phyloP scores from a whole-genome alignment of 2,888 invertebrate species.

The Drosophila aldrichi region DNA sequence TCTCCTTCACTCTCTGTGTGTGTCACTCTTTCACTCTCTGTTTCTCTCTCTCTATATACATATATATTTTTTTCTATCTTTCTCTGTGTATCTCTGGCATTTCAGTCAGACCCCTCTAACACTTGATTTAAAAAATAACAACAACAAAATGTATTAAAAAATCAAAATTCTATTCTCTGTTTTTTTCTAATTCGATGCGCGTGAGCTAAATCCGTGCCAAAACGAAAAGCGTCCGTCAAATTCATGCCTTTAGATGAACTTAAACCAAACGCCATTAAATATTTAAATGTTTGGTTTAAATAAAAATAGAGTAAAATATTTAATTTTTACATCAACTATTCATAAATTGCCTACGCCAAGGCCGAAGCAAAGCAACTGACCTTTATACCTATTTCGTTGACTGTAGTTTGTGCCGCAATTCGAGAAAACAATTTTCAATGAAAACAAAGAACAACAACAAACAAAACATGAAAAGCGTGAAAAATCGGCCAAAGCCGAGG shows the following conservation, averaged over 20 bases:
- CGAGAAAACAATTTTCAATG: slow-evolving; percentile 18
- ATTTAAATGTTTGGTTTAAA: slow-evolving; percentile 45
- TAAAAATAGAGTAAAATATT: slow-evolving; percentile 32
- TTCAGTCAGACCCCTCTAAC: slow-evolving; percentile 15
- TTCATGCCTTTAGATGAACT: slow-evolving; percentile 84
- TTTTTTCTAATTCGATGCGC: slow-evolving; percentile 53
- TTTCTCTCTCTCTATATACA: neutral
- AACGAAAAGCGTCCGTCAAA: slow-evolving; percentile 85
- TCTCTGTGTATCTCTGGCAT: slow-evolving; percentile 26
- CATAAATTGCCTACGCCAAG: slow-evolving; percentile 22
- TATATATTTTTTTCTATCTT: neutral
- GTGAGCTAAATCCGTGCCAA: slow-evolving; percentile 82
- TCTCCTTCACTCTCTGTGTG: slow-evolving; percentile 5
- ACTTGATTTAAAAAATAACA: slow-evolving; percentile 2
- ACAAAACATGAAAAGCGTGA: neutral
- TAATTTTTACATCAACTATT: slow-evolving; percentile 31
- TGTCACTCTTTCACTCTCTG: neutral
- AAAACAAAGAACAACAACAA: slow-evolving; percentile 19
- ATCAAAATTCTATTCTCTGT: slow-evolving; percentile 38
- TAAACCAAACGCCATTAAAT: slow-evolving; percentile 72
- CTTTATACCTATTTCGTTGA: slow-evolving; percentile 85
- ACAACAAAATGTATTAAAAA: slow-evolving; percentile 15
- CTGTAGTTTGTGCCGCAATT: slow-evolving; percentile 84
- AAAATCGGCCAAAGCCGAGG: slow-evolving; percentile 23
- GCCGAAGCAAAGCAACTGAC: slow-evolving; percentile 65